Conservation (phyloP, 2,888 invertebrate genomes). For the Glaucopsyche alexis region DNA sequence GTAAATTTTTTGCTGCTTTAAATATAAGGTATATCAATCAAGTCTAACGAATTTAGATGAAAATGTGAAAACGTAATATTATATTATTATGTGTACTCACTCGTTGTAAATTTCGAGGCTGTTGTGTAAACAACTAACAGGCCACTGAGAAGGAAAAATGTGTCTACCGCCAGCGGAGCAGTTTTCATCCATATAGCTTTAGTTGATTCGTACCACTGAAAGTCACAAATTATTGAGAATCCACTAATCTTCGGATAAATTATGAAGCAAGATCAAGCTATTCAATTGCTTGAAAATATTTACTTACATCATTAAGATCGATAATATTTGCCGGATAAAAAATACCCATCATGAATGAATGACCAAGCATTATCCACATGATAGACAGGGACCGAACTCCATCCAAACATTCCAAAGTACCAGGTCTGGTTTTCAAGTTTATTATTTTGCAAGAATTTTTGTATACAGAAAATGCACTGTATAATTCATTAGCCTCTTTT, state of each 20-base stretch:
- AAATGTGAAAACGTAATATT: too few species aligned
- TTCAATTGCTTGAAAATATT: not conserved
- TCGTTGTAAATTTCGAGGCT: conserved; percentile 41
- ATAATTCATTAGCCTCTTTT: conserved; percentile 39
- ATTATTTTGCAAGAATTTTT: conserved; percentile 59
- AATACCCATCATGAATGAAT: conserved; percentile 44
- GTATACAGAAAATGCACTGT: conserved; percentile 49
- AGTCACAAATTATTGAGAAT: not conserved
- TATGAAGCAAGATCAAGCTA: too few species aligned
- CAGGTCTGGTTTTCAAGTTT: conserved; percentile 46
- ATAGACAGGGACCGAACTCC: conserved; percentile 64
- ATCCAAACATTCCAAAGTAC: conserved; percentile 58
- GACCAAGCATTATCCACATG: conserved; percentile 65
- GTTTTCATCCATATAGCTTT: conserved; percentile 51
- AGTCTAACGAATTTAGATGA: too few species aligned
- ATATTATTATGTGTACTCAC: conserved; percentile 32
- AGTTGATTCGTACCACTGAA: not conserved
- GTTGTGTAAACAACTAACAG: conserved; percentile 45
- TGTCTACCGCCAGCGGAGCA: conserved; percentile 73
- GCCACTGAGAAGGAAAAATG: conserved; percentile 67
- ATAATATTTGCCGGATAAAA: conserved; percentile 39
- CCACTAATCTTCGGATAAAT: too few species aligned
- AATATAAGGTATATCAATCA: too few species aligned
- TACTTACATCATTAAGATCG: conserved; percentile 37
- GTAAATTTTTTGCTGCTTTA: too few species aligned